Conservation (phyloP, 2,113 vertebrate species). For the Glaucomys volans region DNA sequence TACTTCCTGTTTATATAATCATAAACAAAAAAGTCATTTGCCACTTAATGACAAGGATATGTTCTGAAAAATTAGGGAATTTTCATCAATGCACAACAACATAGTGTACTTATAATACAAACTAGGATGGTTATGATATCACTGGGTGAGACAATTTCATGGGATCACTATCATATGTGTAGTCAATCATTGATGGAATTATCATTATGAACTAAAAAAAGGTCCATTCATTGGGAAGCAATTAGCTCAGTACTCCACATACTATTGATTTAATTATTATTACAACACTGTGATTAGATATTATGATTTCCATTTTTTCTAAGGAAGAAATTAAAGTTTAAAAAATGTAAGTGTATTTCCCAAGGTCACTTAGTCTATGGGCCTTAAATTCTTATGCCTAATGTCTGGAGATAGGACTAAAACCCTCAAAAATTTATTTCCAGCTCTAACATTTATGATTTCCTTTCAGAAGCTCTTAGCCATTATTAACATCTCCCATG, state of each 20-base stretch:
- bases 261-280: slow-evolving; percentile 17
- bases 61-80: background rate
- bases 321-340: background rate
- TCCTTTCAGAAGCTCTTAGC: background rate
- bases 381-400: slow-evolving; percentile 4
- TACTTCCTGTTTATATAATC: background rate
- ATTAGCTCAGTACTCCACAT: background rate
- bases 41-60: background rate
- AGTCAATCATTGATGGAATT: too few relatives aligned
- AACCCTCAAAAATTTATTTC: background rate
- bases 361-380: background rate
- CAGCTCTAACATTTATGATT: background rate
- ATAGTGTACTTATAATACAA: background rate
- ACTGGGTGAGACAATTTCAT: background rate
- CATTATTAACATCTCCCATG: background rate
- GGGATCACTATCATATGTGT: background rate
- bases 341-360: slow-evolving; percentile 3
- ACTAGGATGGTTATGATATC: background rate
- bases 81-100: background rate
- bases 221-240: background rate
- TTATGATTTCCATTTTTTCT: background rate
- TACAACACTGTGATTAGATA: background rate
- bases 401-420: background rate
- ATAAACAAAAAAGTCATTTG: background rate
- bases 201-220: background rate